Evolutionary conservation across 2,888 invertebrate genomes (phyloP).

Genomic region (Craniophora ligustri): DNA sequence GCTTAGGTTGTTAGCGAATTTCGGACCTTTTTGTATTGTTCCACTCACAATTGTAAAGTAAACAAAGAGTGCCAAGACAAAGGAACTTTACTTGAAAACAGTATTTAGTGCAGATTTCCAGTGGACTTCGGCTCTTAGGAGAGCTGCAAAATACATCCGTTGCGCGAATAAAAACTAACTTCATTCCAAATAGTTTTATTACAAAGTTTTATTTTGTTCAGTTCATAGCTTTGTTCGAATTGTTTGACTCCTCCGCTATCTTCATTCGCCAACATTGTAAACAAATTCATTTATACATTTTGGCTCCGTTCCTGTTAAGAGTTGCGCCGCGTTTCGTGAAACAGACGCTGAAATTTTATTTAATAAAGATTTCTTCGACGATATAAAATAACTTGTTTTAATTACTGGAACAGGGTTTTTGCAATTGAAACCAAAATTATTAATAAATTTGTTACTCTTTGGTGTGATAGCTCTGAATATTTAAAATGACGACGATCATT

Average conservation of each 20-base stretch:
- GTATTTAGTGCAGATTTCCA: constrained; percentile 79
- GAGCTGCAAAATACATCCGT: constrained; percentile 68
- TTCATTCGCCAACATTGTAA: constrained; percentile 48
- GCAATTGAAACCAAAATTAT: neutral
- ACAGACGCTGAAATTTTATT: constrained; percentile 24
- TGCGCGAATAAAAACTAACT: constrained; percentile 71
- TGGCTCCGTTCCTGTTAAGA: constrained; percentile 29
- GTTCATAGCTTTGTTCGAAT: constrained; percentile 44
- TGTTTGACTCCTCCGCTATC: constrained; percentile 41
- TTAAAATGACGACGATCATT: constrained; percentile 29
- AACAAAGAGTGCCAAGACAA: constrained; percentile 81
- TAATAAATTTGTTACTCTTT: neutral
- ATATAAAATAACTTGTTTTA: neutral
- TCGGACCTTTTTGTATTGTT: constrained; percentile 82
- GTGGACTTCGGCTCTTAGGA: constrained; percentile 65
- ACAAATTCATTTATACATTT: constrained; percentile 52
- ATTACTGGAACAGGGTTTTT: neutral
- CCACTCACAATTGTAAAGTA: constrained; percentile 74
- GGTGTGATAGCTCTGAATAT: constrained; percentile 7
- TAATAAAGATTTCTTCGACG: neutral
- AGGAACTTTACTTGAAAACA: constrained; percentile 76
- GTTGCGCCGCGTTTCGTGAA: constrained; percentile 11
- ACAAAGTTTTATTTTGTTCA: constrained; percentile 64
- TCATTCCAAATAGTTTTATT: constrained; percentile 61
- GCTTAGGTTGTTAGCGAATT: constrained; percentile 78